Conservation (phyloP, 2,797 vertebrate species). For the Buphagus erythrorhynchus region DNA sequence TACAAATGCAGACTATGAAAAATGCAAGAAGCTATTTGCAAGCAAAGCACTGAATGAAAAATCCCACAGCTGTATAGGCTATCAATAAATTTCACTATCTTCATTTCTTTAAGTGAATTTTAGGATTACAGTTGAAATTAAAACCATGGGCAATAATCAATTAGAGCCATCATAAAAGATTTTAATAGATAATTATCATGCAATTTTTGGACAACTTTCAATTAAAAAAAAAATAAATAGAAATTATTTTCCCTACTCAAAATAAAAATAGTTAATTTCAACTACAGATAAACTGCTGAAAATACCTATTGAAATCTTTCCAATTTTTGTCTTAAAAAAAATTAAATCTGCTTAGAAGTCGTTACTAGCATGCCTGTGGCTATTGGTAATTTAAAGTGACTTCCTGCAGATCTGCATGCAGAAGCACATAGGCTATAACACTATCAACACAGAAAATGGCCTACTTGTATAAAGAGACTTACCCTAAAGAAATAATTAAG, state of each 20-base stretch:
- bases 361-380: constrained; percentile 23
- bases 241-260: not conserved
- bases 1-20: not conserved
- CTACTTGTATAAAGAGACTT: constrained; percentile 69
- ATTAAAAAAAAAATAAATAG: not conserved
- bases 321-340: not conserved
- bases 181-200: not conserved
- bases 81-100: not conserved
- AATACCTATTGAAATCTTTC: constrained; percentile 46
- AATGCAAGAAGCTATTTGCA: not conserved
- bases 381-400: constrained; percentile 38
- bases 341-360: constrained; percentile 47
- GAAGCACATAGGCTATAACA: constrained; percentile 47
- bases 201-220: not conserved
- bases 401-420: constrained; percentile 52
- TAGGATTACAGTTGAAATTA: not conserved
- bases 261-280: constrained; percentile 17
- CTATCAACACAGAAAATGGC: constrained; percentile 50
- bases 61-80: not conserved
- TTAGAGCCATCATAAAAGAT: not conserved
- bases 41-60: not conserved
- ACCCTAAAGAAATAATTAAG: constrained; percentile 99
- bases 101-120: not conserved
- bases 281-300: not conserved
- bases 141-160: not conserved